Base-by-base conservation (phyloP, 2,888 invertebrate genomes). In the Thysanoteuthis rhombus region DNA sequence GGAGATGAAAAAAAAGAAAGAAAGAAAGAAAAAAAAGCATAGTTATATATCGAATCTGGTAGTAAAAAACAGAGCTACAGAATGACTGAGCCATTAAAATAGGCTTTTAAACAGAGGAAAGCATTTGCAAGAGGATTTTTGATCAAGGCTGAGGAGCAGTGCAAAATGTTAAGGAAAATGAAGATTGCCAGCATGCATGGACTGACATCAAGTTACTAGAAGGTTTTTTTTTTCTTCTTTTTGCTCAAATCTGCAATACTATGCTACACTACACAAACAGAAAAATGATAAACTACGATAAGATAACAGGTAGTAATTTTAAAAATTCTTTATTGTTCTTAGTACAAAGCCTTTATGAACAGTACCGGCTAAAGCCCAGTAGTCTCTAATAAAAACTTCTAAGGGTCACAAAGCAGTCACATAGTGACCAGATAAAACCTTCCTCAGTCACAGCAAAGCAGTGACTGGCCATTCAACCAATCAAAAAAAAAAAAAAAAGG, bases 321-420 rank as follows among this genome's bases (percentile, higher is more conserved):
- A 36, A 36, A 93, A 93, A 93, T 39, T 47, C 58, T 93, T 93
- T 93, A 93, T 93, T 93, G 93, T 58, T 58, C 47, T 93, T 93
- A 39, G 39, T 93, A 93, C 93, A 93, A 93, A 93, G 93, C 93
- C 47, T 47, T 93, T 58, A 75, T 93, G 93, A 93, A 58, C 36
- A 93, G 93, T 93, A 52, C 93, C 47, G 58, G 47, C 52, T 93
- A 93, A 93, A 93, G 93, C 39, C 47, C 47, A 58, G 42, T 58
- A 93, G 58, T 47, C 93, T 58, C 93, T 93, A 58, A 58, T 91
- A 45, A 91, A 40, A 45, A 45, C 58, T n/a, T 92, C 92, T 92
- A 92, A n/a, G 42, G 92, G 92, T n/a, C n/a, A 92, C 40, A 92
- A 42, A 40, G n/a, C 28, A 92, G 92, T 92, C 92, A 92, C 92